Evolutionary conservation across 2,113 vertebrate genomes (phyloP), one percentile per base, ranked within the genome.

Genomic region (Lophochroa leadbeateri): DNA sequence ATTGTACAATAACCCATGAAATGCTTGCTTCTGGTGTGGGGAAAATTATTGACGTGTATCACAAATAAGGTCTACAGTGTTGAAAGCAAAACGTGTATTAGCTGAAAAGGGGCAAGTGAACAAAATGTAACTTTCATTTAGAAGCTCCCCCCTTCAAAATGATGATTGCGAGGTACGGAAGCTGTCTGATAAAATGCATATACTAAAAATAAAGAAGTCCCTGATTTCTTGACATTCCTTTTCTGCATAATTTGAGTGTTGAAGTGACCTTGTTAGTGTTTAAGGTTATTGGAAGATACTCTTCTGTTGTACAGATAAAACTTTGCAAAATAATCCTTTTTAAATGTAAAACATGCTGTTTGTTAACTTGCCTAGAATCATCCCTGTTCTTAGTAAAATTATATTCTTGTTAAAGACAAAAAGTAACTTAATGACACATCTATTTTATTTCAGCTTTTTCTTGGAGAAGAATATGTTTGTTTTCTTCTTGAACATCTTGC

Each of bases 391-490:
- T 68, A 43, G 7, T 35, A 33, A 67, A 39, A 29, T 58, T n/a
- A 44, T 28, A 3, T 49, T 88, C 23, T 55, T 90, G 7, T 70
- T 83, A 72, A 47, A 69, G 72, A 84, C 2, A 64, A 4, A 17
- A 28, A 63, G 39, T 55, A 46, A 49, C 17, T 68, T 88, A 29
- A 44, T 93, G 64, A 91, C 33, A 11, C 13, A 5, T 77, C 70
- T 63, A 1, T 94, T 97, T 83, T 86, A 41, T 97, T 94, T 68
- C 94, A 99, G 99, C 97, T 99, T 99, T 97, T 99, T 99, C 97
- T 97, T 99, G 98, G 99, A 99, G 98, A 99, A 99, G 98, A 99
- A 99, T 95, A 99, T 99, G 99, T 99, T 99, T 97, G 99, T 99
- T 72, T 99, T 99, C 98, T 99, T 99, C 97, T 93, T 99, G 97